Evolutionary conservation across 2,888 invertebrate genomes (phyloP), one percentile per base, ranked within the genome.

Genomic region (Griposia aprilina): DNA sequence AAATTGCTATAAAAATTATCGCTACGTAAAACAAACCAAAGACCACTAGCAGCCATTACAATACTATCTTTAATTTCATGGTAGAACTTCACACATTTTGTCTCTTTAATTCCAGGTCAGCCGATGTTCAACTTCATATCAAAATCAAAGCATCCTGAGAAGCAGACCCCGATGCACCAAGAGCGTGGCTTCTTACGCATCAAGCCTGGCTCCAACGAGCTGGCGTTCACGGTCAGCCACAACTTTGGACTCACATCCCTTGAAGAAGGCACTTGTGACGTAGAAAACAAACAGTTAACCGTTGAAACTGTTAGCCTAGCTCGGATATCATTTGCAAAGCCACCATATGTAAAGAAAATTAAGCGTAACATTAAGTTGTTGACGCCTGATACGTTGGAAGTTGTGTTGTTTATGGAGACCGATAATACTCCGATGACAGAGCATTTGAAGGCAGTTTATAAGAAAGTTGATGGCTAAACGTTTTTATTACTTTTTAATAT

Each of bases 141-240:
- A 0, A 93, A 92, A 76, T 97, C 97, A 0, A 96, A 94, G 90
- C 95, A 97, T 86, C 96, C 97, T 0, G 95, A 95, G 50, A 97
- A 95, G 55, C 95, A 96, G 50, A 95, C 92, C 5, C 97, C 97
- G 0, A 97, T 98, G 97, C 98, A 98, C 89, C 95, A 97, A 73
- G 98, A 98, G 90, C 92, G 97, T 60, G 98, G 98, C 0, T 97
- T 97, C 89, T 90, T 98, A 11, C 96, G 97, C 71, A 96, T 97
- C 67, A 97, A 97, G 65, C 97, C 97, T 0, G 97, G 95, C 17
- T 97, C 97, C 0, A 95, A 96, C 23, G 91, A 97, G 57, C 88
- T 98, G 0, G 95, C 97, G 0, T 96, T 98, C 23, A 90, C 97
- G 10, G 94, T 97, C 8, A 97, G 97, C 75, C 98, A 98, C 87